Percentiles rank a stretch among this genome's conserved stretches.
Conservation (phyloP, 2,113 vertebrate genomes). For the Rhineura floridana region DNA sequence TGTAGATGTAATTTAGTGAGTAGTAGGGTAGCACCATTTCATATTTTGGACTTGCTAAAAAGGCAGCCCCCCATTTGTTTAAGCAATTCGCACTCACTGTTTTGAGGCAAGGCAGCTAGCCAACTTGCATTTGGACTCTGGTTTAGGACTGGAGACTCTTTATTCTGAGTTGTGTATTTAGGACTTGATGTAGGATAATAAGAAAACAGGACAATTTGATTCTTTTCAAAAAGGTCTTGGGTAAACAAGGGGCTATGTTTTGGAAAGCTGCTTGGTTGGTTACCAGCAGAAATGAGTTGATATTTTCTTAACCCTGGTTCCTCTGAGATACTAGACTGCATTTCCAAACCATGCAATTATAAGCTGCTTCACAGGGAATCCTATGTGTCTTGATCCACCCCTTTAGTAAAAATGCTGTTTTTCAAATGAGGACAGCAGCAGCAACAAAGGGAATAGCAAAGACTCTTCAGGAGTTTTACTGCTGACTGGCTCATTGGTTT, state of each 20-base stretch:
- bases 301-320: neutral
- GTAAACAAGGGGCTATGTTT: neutral
- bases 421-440: neutral
- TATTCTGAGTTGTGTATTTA: neutral
- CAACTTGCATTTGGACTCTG: neutral
- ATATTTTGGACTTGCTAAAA: neutral
- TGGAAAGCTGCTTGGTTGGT: accelerated
- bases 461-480: neutral
- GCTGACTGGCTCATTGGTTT: accelerated
- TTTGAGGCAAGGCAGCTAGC: neutral
- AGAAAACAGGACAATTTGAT: neutral
- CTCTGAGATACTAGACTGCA: accelerated
- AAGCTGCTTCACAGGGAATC: accelerated
- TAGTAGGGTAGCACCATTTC: too few relatives aligned
- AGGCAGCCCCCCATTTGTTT: neutral
- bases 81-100: neutral
- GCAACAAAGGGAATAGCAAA: neutral
- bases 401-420: neutral
- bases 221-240: accelerated
- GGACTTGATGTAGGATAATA: neutral
- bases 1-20: neutral
- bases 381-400: neutral
- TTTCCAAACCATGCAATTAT: neutral
- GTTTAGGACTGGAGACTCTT: neutral
- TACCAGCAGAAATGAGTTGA: neutral